Base-by-base conservation (phyloP, 2,113 vertebrate genomes). In the Geothlypis trichas region DNA sequence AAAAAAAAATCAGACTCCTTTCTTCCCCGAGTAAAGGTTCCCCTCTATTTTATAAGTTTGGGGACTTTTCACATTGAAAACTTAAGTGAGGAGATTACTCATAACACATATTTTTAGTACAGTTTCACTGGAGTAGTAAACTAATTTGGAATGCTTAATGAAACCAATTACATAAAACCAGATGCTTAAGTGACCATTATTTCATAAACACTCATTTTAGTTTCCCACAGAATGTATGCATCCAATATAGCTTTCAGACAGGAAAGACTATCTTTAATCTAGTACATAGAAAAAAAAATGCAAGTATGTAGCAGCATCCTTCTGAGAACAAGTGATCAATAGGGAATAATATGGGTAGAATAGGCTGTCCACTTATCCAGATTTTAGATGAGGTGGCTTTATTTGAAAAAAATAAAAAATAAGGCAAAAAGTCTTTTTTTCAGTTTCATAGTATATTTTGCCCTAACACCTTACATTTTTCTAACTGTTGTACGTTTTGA, bases 101-200 rank as follows among this genome's bases (percentile, higher is more conserved):
- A 44, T 37, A 35, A 73, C 24, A 61, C 4, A 4, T 41, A 24
- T 23, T 81, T 84, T 85, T 52, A 71, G 27, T 15, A 76, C 41
- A 61, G 7, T 84, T 89, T 86, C 57, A 61, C 35, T 52, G 21
- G 10, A 76, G 18, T 42, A 68, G 13, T 51, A 66, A 44, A 62
- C 44, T 61, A 74, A 93, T 89, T 90, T 90, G 69, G 30, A 84
- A 89, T 67, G 49, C 6, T 78, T 92, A 74, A 78, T 91, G 54
- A 73, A 44, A 66, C 26, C 46, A 90, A 73, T 90, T 84, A 94
- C 41, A 85, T 31, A 79, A 91, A 93, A 83, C 7, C 63, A 92
- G 72, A 83, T 80, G 55, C 23, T 92, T 93, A 95, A 85, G 28
- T 65, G 76, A 94, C 80, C 61, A 46, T 85, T 84, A 79, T 90